Evolutionary conservation across 2,113 vertebrate species (phyloP).

Genomic region (Oncorhynchus clarkii): DNA sequence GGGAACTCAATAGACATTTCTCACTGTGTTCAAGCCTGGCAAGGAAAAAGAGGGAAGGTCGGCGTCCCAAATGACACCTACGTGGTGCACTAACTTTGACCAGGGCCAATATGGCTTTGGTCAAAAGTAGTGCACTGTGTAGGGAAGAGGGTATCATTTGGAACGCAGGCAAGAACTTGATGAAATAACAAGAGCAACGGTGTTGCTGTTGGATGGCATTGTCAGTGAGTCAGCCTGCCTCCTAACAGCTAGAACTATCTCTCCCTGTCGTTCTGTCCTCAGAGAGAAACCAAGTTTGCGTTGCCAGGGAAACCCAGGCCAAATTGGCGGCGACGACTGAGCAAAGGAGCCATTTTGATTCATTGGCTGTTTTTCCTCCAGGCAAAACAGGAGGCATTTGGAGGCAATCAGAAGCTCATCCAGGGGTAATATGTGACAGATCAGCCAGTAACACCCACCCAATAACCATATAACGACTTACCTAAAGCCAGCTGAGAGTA

Average conservation of each 20-base stretch:
- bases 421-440: slow-evolving; percentile 15
- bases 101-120: too few species aligned
- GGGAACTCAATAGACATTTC: slow-evolving; percentile 15
- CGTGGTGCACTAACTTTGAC: too few species aligned
- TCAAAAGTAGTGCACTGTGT: too few species aligned
- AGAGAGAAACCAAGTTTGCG: slow-evolving; percentile 68
- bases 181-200: slow-evolving; percentile 43
- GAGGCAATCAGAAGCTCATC: slow-evolving; percentile 22
- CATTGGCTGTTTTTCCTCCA: slow-evolving; percentile 55
- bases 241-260: slow-evolving; percentile 48
- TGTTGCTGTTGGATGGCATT: slow-evolving; percentile 49
- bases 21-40: slow-evolving; percentile 27
- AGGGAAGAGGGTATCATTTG: too few species aligned
- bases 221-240: slow-evolving; percentile 27
- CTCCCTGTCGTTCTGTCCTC: slow-evolving; percentile 56
- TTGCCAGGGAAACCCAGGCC: slow-evolving; percentile 72
- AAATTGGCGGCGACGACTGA: slow-evolving; percentile 67
- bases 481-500: not conserved
- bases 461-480: not conserved
- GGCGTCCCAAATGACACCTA: too few species aligned
- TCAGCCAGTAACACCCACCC: not conserved
- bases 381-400: slow-evolving; percentile 21
- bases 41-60: slow-evolving; percentile 2
- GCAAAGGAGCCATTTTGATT: slow-evolving; percentile 72
- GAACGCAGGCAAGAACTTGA: not conserved